Evolutionary conservation across 2,888 invertebrate species (phyloP).

Genomic region (Meiosimyza decipiens): DNA sequence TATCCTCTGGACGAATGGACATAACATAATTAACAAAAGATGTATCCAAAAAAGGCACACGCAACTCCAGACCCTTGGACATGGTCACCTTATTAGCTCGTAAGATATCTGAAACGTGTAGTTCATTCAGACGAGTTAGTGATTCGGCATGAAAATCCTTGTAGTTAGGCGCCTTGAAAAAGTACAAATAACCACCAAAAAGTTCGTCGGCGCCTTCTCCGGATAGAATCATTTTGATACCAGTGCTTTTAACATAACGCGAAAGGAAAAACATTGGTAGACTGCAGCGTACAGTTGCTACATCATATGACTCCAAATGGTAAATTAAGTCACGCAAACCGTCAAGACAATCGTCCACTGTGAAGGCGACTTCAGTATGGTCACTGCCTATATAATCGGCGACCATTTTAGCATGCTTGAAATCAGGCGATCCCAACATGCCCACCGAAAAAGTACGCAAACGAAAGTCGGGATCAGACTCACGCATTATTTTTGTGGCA

Average conservation of each 20-base stretch:
- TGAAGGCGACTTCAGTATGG: slow-evolving; percentile 90
- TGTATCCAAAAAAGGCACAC: slow-evolving; percentile 91
- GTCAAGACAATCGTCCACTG: slow-evolving; percentile 75
- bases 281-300: slow-evolving; percentile 66
- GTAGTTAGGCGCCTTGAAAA: slow-evolving; percentile 85
- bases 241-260: slow-evolving; percentile 85
- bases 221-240: slow-evolving; percentile 88
- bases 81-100: slow-evolving; percentile 83
- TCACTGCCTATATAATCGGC: slow-evolving; percentile 87
- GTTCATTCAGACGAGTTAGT: slow-evolving; percentile 74
- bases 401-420: slow-evolving; percentile 85
- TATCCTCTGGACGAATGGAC: slow-evolving; percentile 74
- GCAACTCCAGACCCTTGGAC: slow-evolving; percentile 80
- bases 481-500: slow-evolving; percentile 64
- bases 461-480: slow-evolving; percentile 57
- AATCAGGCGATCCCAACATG: slow-evolving; percentile 88
- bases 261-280: slow-evolving; percentile 82
- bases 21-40: slow-evolving; percentile 86
- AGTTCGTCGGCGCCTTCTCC: slow-evolving; percentile 97
- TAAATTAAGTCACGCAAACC: slow-evolving; percentile 86
- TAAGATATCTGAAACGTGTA: slow-evolving; percentile 84
- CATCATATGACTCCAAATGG: slow-evolving; percentile 83
- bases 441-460: slow-evolving; percentile 89
- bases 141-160: slow-evolving; percentile 82
- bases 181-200: slow-evolving; percentile 96